Conservation (phyloP, 2,888 invertebrate species). For the Gnatocerus cornutus region DNA sequence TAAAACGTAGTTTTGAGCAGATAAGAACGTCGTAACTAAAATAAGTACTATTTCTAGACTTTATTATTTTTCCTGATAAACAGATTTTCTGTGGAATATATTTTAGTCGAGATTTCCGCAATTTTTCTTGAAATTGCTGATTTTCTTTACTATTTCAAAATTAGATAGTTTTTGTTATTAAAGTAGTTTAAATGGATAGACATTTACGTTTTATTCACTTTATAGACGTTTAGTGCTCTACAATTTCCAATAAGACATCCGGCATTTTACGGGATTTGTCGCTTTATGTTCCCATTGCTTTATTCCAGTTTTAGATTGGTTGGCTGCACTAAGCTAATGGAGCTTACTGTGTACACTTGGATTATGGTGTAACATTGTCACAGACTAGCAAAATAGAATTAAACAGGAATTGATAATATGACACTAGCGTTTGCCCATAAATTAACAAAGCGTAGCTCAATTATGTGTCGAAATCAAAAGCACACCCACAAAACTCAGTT, state of each 20-base stretch:
- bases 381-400: slow-evolving; percentile 11
- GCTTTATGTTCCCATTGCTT: no score
- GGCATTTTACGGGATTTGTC: not conserved
- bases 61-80: not conserved
- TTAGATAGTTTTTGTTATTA: no score
- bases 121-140: no score
- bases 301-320: not conserved
- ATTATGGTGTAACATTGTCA: slow-evolving; percentile 17
- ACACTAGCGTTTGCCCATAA: slow-evolving; percentile 18
- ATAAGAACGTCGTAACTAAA: not conserved
- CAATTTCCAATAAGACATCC: no score
- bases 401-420: slow-evolving; percentile 13
- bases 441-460: slow-evolving; percentile 25
- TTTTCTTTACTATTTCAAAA: no score
- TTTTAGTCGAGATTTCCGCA: no score
- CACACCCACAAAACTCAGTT: not conserved
- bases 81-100: no score
- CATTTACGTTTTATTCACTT: no score
- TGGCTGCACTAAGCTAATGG: not conserved
- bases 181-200: no score
- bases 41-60: not conserved
- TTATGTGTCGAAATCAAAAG: slow-evolving; percentile 37
- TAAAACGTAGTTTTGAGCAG: not conserved
- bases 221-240: no score
- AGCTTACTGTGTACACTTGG: slow-evolving; percentile 7